Base-by-base conservation (phyloP, 2,113 vertebrate genomes). In the Nettapus auritus region DNA sequence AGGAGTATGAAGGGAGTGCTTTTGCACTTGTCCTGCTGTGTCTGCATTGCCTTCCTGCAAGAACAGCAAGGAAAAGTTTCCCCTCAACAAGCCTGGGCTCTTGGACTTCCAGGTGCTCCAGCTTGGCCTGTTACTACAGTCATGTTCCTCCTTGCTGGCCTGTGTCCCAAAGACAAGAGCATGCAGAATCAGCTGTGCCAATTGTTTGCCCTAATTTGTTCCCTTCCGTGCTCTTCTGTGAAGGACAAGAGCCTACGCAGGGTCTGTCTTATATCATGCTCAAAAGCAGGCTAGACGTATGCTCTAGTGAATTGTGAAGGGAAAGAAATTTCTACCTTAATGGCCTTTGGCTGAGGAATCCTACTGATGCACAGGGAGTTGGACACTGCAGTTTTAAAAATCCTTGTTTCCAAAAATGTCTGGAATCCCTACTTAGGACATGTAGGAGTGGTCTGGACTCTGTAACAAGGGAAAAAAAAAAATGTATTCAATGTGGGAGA, bases 161-260 rank as follows among this genome's bases (percentile, higher is more conserved):
- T 22, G 5, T 57, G 48, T 52, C 16, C 31, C 15, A 4, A 0
- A 1, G 2, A 44, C 1, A 1, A 59, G 11, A 18, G 22, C 15
- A 3, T 13, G 38, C n/a, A 9, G 11, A 23, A 70, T 5, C n/a
- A 38, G 5, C 6, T 75, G 9, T 91, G 21, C 8, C 12, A 9
- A 10, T 40, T 19, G 0, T 79, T 86, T 82, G 12, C 13, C 22
- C 6, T 57, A 0, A 50, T 82, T 84, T 66, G 2, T 31, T 82
- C 60, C 52, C 19, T 55, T 0, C 31, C 21, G 4, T 56, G 48
- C 6, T 59, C 13, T 71, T 83, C 83, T 75, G 34, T 69, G 66
- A 71, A 75, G 46, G 26, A 22, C 25, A 56, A 59, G 38, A 68
- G 34, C 33, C 8, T 60, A 13, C 10, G 9, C 1, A 33, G 22